Evolutionary conservation across 2,113 vertebrate genomes (phyloP).

Genomic region (Smithornis capensis): DNA sequence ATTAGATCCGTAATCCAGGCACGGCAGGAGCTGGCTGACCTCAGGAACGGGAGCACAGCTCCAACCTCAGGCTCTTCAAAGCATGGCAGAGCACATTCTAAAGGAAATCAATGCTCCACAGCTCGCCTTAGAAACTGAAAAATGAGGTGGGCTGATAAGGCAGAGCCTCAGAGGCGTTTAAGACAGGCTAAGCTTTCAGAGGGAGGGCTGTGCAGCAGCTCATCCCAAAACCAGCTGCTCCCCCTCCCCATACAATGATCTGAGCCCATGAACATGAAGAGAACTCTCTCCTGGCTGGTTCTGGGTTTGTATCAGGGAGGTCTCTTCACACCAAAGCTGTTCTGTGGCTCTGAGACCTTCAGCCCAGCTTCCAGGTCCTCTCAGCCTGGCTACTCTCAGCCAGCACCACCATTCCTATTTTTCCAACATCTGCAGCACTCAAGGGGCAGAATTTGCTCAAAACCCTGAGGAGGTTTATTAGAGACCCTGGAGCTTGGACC

Average conservation of each 20-base stretch:
- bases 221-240: accelerated
- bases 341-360: not conserved
- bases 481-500: not conserved
- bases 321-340: not conserved
- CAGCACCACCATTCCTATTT: not conserved
- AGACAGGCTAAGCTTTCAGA: not conserved
- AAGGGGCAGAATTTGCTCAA: not conserved
- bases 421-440: not conserved
- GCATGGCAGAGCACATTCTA: not conserved
- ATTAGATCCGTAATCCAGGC: not conserved
- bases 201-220: not conserved
- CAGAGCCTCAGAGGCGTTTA: not conserved
- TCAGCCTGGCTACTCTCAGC: not conserved
- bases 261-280: not conserved
- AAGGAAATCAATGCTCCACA: not conserved
- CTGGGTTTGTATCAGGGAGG: not conserved
- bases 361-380: not conserved
- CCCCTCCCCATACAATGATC: not conserved
- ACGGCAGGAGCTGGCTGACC: not conserved
- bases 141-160: not conserved
- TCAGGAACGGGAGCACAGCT: not conserved
- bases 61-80: not conserved
- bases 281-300: not conserved
- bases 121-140: not conserved
- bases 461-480: not conserved